Conservation (phyloP, 2,888 invertebrate genomes). For the Phengaris alcon region DNA sequence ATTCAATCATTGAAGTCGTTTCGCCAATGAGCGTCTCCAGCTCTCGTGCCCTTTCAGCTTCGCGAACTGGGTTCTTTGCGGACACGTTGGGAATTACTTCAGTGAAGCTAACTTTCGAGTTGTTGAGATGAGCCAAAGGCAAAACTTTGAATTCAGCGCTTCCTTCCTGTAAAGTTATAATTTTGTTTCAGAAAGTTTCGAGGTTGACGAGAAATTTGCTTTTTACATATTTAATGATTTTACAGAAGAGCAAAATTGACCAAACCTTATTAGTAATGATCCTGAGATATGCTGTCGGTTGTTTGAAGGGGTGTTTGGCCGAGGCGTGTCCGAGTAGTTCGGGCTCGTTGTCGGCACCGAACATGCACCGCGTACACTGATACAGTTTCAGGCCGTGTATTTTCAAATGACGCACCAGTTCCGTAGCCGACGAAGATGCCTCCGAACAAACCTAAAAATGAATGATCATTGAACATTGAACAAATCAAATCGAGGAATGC, state of each 20-base stretch:
- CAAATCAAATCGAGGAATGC: neutral
- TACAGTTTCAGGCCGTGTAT: slow-evolving; percentile 64
- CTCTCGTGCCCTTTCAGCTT: slow-evolving; percentile 66
- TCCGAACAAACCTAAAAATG: slow-evolving; percentile 53
- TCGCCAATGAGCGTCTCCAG: slow-evolving; percentile 63
- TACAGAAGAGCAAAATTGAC: neutral
- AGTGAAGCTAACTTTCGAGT: slow-evolving; percentile 46
- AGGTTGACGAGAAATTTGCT: neutral
- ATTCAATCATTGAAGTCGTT: slow-evolving; percentile 46
- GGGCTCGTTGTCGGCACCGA: slow-evolving; percentile 58
- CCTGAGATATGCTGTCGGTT: slow-evolving; percentile 65
- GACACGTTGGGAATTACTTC: slow-evolving; percentile 44
- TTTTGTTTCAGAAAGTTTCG: neutral
- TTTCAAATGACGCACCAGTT: slow-evolving; percentile 58
- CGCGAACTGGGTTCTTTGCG: slow-evolving; percentile 57
- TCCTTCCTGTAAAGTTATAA: slow-evolving; percentile 56
- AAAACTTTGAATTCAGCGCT: slow-evolving; percentile 53
- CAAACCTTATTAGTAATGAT: slow-evolving; percentile 58
- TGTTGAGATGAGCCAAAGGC: slow-evolving; percentile 61
- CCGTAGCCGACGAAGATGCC: slow-evolving; percentile 44
- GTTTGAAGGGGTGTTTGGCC: slow-evolving; percentile 61
- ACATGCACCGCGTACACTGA: slow-evolving; percentile 68
- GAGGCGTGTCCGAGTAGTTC: slow-evolving; percentile 62
- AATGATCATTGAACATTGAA: neutral
- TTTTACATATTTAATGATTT: neutral